phyloP scores from a whole-genome alignment of 2,113 vertebrate species.

The Eolophus roseicapilla region DNA sequence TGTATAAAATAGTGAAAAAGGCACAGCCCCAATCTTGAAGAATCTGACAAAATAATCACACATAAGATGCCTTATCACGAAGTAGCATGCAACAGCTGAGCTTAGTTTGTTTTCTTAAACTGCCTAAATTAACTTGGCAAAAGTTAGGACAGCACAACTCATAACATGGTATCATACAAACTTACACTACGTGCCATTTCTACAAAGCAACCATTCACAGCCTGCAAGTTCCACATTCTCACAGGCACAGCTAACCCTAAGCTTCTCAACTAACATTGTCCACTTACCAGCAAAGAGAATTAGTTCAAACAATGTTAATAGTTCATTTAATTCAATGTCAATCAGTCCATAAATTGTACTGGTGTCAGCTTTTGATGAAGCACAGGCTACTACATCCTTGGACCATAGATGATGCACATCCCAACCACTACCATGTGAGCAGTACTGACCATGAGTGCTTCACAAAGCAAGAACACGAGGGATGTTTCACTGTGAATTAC shows the following conservation, averaged over 20 bases:
- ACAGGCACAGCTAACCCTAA: background rate
- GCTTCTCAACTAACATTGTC: rapidly evolving
- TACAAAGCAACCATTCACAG: background rate
- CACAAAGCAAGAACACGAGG: background rate
- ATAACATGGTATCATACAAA: rapidly evolving
- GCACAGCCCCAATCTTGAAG: background rate
- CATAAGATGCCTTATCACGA: background rate
- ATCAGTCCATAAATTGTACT: background rate
- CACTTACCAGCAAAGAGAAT: background rate
- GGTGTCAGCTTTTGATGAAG: background rate
- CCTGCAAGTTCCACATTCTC: background rate
- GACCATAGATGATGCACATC: background rate
- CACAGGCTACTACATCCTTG: background rate
- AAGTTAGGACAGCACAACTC: background rate
- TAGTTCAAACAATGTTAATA: background rate
- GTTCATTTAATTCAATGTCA: background rate
- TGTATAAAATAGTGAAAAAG: background rate
- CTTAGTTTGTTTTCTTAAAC: conserved; percentile 13
- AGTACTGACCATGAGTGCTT: background rate
- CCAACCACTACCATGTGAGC: background rate
- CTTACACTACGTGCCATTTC: background rate
- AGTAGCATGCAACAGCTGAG: background rate
- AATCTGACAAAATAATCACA: background rate
- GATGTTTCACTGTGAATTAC: background rate
- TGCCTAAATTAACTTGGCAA: background rate